These are phyloP conservation scores for Dolomedes plantarius DNA, from an alignment of 2,888 invertebrate species.

Conservation along the genomic window DNA sequence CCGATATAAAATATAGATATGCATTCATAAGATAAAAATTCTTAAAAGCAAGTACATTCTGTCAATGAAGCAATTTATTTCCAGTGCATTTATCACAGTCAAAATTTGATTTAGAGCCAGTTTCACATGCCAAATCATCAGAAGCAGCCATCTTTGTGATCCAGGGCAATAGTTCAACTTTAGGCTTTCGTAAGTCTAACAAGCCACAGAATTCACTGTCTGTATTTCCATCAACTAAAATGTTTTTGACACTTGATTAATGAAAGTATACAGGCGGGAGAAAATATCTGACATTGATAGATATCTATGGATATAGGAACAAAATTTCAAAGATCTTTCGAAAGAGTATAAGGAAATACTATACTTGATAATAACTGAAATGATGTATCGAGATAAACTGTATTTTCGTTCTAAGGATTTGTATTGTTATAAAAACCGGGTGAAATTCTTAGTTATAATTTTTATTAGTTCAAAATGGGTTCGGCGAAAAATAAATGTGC, in stretches of 20 bases:
- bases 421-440: not conserved
- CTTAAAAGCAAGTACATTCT: not conserved
- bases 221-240: not conserved
- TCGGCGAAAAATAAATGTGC: not conserved
- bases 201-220: not conserved
- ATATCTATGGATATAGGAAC: not conserved
- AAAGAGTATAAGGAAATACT: not conserved
- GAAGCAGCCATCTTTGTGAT: not conserved
- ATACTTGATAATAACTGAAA: slow-evolving; percentile 8
- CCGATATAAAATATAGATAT: too few species aligned
- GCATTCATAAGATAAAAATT: too few species aligned
- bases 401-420: not conserved
- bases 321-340: not conserved
- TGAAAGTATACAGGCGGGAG: slow-evolving; percentile 6
- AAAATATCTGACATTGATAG: slow-evolving; percentile 6
- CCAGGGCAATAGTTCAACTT: not conserved
- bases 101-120: not conserved
- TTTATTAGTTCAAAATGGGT: not conserved
- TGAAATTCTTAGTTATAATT: not conserved
- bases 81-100: not conserved
- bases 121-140: not conserved
- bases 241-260: slow-evolving; percentile 12
- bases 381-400: slow-evolving; percentile 8
- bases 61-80: not conserved
- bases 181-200: too few species aligned